phyloP scores from a whole-genome alignment of 2,888 invertebrate genomes.

The Lordiphosa andalusiaca region DNA sequence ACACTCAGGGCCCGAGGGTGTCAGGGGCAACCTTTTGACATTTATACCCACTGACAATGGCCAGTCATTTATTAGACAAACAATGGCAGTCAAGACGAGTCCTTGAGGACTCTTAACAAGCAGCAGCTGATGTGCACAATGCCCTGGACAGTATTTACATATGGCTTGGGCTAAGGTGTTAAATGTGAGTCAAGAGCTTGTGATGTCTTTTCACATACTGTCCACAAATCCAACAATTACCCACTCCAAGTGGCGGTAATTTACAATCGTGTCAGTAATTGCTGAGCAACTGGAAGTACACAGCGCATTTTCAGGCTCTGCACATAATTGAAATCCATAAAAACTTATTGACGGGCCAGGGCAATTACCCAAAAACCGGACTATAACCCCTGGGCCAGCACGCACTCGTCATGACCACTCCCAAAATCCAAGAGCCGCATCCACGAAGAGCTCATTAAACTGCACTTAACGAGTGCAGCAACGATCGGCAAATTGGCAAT shows the following conservation, averaged over 20 bases:
- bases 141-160: slow-evolving; percentile 45
- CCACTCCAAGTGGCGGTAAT: slow-evolving; percentile 36
- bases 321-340: slow-evolving; percentile 44
- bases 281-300: slow-evolving; percentile 18
- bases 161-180: slow-evolving; percentile 47
- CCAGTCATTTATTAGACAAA: slow-evolving; percentile 66
- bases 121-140: slow-evolving; percentile 52
- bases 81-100: slow-evolving; percentile 49
- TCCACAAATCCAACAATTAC: slow-evolving; percentile 52
- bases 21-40: slow-evolving; percentile 70
- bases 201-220: slow-evolving; percentile 22
- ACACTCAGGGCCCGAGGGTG: slow-evolving; percentile 51
- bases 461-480: slow-evolving; percentile 57
- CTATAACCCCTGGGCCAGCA: slow-evolving; percentile 53
- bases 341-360: slow-evolving; percentile 66
- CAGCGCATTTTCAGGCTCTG: neutral
- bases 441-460: slow-evolving; percentile 57
- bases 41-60: slow-evolving; percentile 65
- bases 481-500: slow-evolving; percentile 44
- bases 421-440: slow-evolving; percentile 8
- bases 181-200: slow-evolving; percentile 20
- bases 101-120: slow-evolving; percentile 52
- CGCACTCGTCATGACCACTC: slow-evolving; percentile 36
- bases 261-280: slow-evolving; percentile 66
- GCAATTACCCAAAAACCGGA: slow-evolving; percentile 62